Base-by-base conservation (phyloP, 53 echinoderm and acorn worm genomes). In the Patiria pectinifera region DNA sequence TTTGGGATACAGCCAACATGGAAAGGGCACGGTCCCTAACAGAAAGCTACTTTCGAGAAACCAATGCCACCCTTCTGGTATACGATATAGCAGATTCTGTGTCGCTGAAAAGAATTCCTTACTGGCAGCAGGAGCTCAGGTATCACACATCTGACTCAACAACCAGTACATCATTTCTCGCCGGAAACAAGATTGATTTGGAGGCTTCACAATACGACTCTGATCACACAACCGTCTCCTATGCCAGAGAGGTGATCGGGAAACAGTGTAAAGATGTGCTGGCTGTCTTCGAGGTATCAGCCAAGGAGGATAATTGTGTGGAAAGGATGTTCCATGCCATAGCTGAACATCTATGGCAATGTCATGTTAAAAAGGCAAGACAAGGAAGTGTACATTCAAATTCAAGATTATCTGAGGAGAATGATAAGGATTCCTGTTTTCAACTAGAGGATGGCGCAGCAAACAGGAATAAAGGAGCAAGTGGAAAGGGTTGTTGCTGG, bases 1-100 rank as follows among this genome's bases (percentile, higher is more conserved):
- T 99, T 6, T 99, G 99, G 99, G 99, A 99, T 80, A 99, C 99
- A 19, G 99, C 99, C 2, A 97, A 96, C 74, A 96, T 96, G 96
- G 99, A 99, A 84, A 86, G 99, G 83, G 93, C 95, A 66, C 96
- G 96, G 71, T 99, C 99, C 3, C 93, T 99, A 0, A 99, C 99
- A 2, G 97, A 96, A 11, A 95, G 90, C 59, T 99, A 99, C 91
- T 99, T 95, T 23, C 91, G 99, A 10, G 96, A 97, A 76, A 94
- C 99, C 4, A 72, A 94, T 4, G 99, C 97, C 0, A 96, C 93
- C 24, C 78, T 99, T 19, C 82, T 99, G 11, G 99, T 99, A 24
- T 99, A 99, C 71, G 99, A 99, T 62, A 86, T 97, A 12, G 81
- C 96, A 19, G 94, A 97, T 45, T 87, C 94, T 45, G 69, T 91